phyloP scores from a whole-genome alignment of 1,140 invertebrate genomes.

The Sycophaga agraensis region DNA sequence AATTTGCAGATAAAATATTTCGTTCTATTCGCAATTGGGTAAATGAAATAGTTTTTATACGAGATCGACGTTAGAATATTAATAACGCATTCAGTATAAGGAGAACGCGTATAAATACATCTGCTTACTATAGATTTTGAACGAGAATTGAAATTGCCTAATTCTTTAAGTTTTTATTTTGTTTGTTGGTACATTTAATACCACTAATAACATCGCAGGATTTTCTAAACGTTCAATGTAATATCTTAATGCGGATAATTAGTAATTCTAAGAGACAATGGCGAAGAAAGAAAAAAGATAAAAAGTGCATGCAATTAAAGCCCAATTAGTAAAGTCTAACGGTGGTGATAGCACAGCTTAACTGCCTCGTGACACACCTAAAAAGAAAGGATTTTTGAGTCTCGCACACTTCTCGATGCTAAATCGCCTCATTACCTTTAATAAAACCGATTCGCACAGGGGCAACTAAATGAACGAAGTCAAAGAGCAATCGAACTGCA shows the following conservation, averaged over 20 bases:
- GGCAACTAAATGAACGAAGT: background rate
- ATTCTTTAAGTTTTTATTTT: no score
- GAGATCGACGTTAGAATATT: no score
- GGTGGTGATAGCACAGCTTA: constrained; percentile 2
- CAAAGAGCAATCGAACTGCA: background rate
- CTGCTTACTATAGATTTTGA: no score
- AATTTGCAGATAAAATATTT: no score
- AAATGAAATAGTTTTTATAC: no score
- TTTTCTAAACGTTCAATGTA: background rate
- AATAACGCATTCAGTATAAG: no score
- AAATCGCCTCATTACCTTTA: constrained; percentile 25
- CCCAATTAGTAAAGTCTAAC: background rate
- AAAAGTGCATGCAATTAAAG: constrained; percentile 3
- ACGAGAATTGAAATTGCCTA: no score
- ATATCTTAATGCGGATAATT: background rate
- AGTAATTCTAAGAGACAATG: background rate
- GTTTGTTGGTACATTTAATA: no score
- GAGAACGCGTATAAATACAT: no score
- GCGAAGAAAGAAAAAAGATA: no score
- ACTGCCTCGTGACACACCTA: constrained; percentile 23
- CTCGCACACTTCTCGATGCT: constrained; percentile 10
- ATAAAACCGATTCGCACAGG: constrained; percentile 13
- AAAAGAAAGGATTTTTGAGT: constrained; percentile 19
- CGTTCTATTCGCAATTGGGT: no score
- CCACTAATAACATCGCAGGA: no score